Evolutionary conservation across 2,113 vertebrate species (phyloP).

Genomic region (Gallinago jamesoni): DNA sequence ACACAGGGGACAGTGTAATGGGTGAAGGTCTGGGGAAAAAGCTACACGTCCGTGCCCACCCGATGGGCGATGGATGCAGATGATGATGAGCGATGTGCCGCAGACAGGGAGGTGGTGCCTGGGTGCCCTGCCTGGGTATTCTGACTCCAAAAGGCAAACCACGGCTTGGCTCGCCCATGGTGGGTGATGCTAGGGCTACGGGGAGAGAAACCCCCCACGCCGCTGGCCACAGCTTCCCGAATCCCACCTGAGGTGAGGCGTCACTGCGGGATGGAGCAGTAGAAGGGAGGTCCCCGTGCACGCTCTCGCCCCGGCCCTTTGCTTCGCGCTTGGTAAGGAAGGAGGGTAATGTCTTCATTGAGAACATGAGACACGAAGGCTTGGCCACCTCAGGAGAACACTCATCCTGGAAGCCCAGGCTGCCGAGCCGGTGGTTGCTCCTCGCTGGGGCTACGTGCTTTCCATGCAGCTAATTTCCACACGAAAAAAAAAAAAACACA

Average conservation of each 20-base stretch:
- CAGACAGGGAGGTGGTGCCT: not conserved
- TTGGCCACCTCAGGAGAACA: not conserved
- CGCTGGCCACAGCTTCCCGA: not conserved
- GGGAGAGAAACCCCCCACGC: conserved; percentile 19
- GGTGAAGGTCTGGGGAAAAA: not conserved
- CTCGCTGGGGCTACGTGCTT: conserved; percentile 1
- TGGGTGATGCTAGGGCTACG: not conserved
- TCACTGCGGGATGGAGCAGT: not conserved
- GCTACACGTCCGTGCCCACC: not conserved
- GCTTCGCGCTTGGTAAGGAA: not conserved
- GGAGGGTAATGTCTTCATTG: not conserved
- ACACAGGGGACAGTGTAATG: not conserved
- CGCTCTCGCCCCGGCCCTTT: not conserved
- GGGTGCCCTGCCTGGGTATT: not conserved
- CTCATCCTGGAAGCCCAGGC: not conserved
- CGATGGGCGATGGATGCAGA: too few species aligned
- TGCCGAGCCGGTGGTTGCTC: not conserved
- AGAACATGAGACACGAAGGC: not conserved
- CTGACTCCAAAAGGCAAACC: not conserved
- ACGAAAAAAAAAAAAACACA: not conserved
- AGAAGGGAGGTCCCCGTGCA: not conserved
- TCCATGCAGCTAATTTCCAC: not conserved
- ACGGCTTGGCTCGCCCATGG: not conserved
- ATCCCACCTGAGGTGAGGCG: not conserved
- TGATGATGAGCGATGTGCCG: not conserved